Percentiles rank a stretch among this genome's conserved stretches.
phyloP scores from a whole-genome alignment of 2,797 vertebrate species.

The Fratercula arctica region DNA sequence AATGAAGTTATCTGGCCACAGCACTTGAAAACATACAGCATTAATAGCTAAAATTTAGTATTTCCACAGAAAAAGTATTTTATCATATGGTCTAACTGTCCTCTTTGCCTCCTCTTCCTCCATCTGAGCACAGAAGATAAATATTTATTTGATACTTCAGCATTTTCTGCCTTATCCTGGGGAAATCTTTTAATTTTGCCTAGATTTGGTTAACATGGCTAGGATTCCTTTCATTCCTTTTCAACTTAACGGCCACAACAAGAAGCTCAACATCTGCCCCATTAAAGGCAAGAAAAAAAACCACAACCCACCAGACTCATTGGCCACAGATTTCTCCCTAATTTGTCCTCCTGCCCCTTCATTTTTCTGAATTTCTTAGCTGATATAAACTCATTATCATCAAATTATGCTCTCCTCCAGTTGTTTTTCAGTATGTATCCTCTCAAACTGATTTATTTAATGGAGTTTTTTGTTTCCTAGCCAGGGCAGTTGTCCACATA shows the following conservation, averaged over 20 bases:
- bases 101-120: not conserved
- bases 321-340: not conserved
- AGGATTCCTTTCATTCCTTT: not conserved
- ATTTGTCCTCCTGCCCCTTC: not conserved
- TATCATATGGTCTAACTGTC: not conserved
- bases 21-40: not conserved
- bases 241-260: not conserved
- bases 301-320: not conserved
- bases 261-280: not conserved
- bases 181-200: not conserved
- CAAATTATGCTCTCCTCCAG: not conserved
- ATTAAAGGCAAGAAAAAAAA: not conserved
- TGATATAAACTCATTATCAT: not conserved
- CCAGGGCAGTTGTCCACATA: not conserved
- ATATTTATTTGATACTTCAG: not conserved
- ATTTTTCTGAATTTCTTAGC: not conserved
- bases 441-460: not conserved
- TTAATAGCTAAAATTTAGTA: not conserved
- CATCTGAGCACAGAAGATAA: not conserved
- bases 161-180: not conserved
- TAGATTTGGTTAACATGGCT: not conserved
- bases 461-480: not conserved
- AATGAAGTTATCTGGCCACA: not conserved
- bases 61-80: not conserved
- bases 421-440: not conserved